Evolutionary conservation across 2,888 invertebrate genomes (phyloP), one percentile per base, ranked within the genome.

Genomic region (Acrobasis repandana): DNA sequence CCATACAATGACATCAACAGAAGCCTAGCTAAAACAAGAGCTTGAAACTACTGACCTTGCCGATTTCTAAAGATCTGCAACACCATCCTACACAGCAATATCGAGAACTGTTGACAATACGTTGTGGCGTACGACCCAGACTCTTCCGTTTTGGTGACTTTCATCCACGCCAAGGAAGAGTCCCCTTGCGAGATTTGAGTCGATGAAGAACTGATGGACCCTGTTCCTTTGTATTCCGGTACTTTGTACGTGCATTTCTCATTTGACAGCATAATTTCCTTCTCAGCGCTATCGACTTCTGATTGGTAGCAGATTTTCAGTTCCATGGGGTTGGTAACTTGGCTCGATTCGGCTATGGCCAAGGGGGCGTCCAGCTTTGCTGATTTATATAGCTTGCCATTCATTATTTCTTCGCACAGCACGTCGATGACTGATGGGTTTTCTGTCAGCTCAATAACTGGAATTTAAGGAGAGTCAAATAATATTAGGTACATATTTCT

Each of bases 371-470:
- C 78, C 1, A 85, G 46, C 74, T 88, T 89, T 0, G 84, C 77
- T 0, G 86, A 83, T 76, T 92, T 90, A 67, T 78, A 88, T 10
- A 87, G 15, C 73, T 94, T 93, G 0, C 95, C 95, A 73, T 95
- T 95, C 65, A 93, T 88, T 10, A 94, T 93, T 54, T 93, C 88
- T 67, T 93, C 85, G 51, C 93, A 88, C 46, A 95, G 79, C 38
- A 84, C 65, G 4, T 83, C 80, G 56, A 95, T 92, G 67, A 91
- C 82, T 16, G 90, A 83, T 0, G 86, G 88, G 38, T 92, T 91
- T 74, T 95, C 95, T 2, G 94, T 93, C 54, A 94, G 68, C 79
- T 95, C 95, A 63, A 95, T 95, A 49, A 95, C 95, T 95, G 85
- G 1, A 89, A 89, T 62, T 36, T 48, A 56, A 63, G 11, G 8